A percentile compares a stretch with the other conserved stretches of the same genome.
Conservation (phyloP, 2,888 invertebrate species). For the Pyrgus malvae region DNA sequence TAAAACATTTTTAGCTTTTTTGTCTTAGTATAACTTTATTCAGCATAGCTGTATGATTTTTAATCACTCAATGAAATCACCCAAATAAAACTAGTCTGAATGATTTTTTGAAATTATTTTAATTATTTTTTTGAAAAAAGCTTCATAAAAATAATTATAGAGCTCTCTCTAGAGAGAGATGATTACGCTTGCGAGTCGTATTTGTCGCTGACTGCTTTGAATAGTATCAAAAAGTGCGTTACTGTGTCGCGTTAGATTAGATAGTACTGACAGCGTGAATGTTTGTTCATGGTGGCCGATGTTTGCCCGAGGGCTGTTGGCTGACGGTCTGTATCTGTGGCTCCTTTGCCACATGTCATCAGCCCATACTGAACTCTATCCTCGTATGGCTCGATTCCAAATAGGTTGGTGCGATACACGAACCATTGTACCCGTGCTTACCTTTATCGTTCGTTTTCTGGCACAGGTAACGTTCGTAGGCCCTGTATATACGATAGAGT, state of each 20-base stretch:
- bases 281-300: not conserved
- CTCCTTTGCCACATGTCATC: not conserved
- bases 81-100: no score
- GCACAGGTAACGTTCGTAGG: not conserved
- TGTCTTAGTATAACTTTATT: no score
- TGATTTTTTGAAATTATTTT: no score
- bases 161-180: no score
- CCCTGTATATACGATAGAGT: not conserved
- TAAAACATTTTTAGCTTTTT: no score
- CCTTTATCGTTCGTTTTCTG: not conserved
- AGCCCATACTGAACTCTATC: not conserved
- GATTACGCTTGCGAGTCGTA: no score
- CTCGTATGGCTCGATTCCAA: not conserved
- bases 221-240: not conserved
- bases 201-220: no score
- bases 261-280: not conserved
- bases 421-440: not conserved
- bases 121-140: no score
- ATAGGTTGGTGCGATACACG: not conserved
- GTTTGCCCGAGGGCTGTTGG: not conserved
- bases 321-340: not conserved
- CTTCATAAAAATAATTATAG: no score
- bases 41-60: no score
- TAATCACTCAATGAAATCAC: no score
- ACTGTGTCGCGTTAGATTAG: not conserved